phyloP scores from a whole-genome alignment of 1,140 invertebrate species.

The Drosophila insularis region DNA sequence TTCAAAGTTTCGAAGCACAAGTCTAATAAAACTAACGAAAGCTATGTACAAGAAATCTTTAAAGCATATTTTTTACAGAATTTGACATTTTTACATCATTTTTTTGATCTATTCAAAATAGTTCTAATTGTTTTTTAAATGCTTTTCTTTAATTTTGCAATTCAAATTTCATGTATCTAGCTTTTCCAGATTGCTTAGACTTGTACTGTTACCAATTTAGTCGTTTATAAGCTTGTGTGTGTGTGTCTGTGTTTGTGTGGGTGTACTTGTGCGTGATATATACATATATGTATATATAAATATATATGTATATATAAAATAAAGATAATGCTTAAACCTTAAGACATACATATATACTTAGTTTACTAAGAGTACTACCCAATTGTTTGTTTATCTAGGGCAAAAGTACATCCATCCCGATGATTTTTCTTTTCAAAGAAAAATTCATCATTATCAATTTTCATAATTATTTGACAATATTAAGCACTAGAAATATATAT shows the following conservation, averaged over 20 bases:
- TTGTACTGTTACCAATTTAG: no score
- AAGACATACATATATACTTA: slow-evolving; percentile 61
- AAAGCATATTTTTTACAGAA: no score
- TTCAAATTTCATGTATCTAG: no score
- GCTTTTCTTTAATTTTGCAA: no score
- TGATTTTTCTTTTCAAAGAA: slow-evolving; percentile 26
- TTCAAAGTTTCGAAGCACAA: no score
- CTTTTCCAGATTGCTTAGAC: no score
- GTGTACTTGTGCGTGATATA: not conserved
- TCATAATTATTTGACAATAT: slow-evolving; percentile 42
- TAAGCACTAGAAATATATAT: slow-evolving; percentile 67
- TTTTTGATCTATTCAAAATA: no score
- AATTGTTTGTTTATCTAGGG: slow-evolving; percentile 9
- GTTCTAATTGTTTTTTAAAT: no score
- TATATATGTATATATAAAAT: slow-evolving; percentile 38
- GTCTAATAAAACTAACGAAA: no score
- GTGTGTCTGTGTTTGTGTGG: not conserved
- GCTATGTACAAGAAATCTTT: no score
- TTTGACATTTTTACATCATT: no score
- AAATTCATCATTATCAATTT: slow-evolving; percentile 22
- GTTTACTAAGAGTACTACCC: slow-evolving; percentile 54
- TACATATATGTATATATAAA: not conserved
- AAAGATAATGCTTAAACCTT: slow-evolving; percentile 69
- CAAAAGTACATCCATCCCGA: slow-evolving; percentile 58
- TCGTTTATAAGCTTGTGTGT: no score